phyloP scores from a whole-genome alignment of 2,797 vertebrate genomes.

The Diplodus sargus region DNA sequence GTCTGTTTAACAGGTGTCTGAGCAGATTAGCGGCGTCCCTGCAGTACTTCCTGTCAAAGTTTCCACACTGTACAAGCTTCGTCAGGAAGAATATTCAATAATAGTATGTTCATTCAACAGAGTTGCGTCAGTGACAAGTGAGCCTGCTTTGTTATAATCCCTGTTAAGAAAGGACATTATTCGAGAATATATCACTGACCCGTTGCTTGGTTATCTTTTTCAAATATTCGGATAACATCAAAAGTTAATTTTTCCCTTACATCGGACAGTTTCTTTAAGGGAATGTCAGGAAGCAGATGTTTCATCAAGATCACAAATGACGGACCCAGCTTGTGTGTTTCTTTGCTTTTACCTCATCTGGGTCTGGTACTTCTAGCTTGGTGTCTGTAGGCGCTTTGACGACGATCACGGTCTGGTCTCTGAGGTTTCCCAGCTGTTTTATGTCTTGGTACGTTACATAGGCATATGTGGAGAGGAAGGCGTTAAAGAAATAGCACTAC shows the following conservation, averaged over 20 bases:
- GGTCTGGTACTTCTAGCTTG: slow-evolving; percentile 96
- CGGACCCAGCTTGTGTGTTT: background rate
- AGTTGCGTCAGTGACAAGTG: background rate
- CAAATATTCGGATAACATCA: background rate
- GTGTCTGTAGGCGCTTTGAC: slow-evolving; percentile 97
- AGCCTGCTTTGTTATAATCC: background rate
- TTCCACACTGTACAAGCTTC: background rate
- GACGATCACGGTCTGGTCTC: slow-evolving; percentile 97
- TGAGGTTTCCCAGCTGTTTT: slow-evolving; percentile 91
- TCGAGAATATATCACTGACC: background rate
- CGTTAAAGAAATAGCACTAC: slow-evolving; percentile 71
- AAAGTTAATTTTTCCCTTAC: background rate
- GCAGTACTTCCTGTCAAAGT: background rate
- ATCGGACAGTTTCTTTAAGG: background rate
- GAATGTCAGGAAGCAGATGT: background rate
- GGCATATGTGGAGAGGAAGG: slow-evolving; percentile 86
- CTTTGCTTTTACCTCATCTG: slow-evolving; percentile 87
- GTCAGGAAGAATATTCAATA: background rate
- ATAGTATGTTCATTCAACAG: background rate
- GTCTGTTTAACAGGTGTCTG: background rate
- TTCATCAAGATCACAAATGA: background rate
- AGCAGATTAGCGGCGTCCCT: background rate
- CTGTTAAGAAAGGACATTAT: background rate
- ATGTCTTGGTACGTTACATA: slow-evolving; percentile 98
- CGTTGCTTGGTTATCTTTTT: background rate